Base-by-base conservation (phyloP, 2,113 vertebrate species). In the Mesitornis unicolor region DNA sequence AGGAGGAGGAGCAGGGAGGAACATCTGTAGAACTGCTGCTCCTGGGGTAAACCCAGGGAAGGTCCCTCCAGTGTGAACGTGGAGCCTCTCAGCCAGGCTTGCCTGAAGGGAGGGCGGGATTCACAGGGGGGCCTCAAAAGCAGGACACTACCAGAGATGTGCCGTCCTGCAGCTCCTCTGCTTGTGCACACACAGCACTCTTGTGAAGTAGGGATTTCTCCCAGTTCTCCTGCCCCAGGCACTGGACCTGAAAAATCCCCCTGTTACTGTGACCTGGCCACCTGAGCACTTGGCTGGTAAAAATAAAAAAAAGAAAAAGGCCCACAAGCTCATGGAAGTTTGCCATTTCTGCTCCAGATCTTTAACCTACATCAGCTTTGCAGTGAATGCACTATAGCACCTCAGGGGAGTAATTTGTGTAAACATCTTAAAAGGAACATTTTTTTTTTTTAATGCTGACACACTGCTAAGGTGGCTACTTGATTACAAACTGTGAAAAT, bases 391-490 rank as follows among this genome's bases (percentile, higher is more conserved):
- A 93, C 33, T 59, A 48, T 16, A 60, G 33, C 35, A 51, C 80
- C 89, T 81, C 89, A 47, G 81, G 86, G 84, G 82, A 90, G 73
- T 86, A 95, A 92, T 87, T 43, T 90, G 95, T 90, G 83, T 77
- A 89, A 93, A 96, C 68, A 91, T 78, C 96, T 95, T 90, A 93
- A 96, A 96, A 88, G 65, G 76, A 89, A 51, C 68, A 67, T 87
- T 94, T 83, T 84, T 95, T 93, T 93, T 85, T 95, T 91, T 80
- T 54, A 91, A 93, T 70, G 79, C 83, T 95, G 96, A 94, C 96
- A 97, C 80, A 77, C 87, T 88, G 84, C 90, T 85, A 89, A 96
- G 88, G 93, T 61, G 79, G 91, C 83, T 81, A 75, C 93, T 93
- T 96, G 93, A 92, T 90, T 89, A 89, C 63, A 84, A 95, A 70